Base-by-base conservation (phyloP, 1,140 invertebrate species). In the Cyphomyrmex costatus region DNA sequence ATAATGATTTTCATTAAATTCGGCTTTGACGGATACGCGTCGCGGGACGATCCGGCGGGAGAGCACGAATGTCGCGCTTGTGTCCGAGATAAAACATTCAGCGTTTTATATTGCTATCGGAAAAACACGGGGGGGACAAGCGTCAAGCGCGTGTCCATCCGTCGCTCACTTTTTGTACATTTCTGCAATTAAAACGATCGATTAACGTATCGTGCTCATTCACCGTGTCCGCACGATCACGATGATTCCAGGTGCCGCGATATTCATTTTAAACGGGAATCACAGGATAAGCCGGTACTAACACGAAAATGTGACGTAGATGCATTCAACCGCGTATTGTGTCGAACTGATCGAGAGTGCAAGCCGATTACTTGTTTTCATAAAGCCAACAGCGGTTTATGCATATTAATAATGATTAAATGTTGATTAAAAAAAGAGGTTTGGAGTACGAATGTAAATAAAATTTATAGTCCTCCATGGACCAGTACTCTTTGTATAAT, bases 181-280 rank as follows among this genome's bases (percentile, higher is more conserved):
- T 82, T 82, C 79, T 82, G 66, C 79, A 82, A 82, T 82, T 82
- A 82, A 82, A 82, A 46, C 79, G 51, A 82, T 82, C 66, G 79
- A 82, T 82, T 82, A 82, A 21, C 66, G 66, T 65, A 24, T 24
- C 66, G 66, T 73, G 53, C 79, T 73, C 79, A 60, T 61, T 82
- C 79, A 73, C 79, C 53, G 33, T 82, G 53, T 82, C 36, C 36
- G 33, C 21, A 24, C 53, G 79, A 82, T 71, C 79, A 60, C 65
- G 65, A 36, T 80, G 65, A 80, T 82, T 82, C 33, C 66, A 36
- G 12, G 12, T 16, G 51, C 21, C 78, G 79, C n/a, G 53, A 73
- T 82, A 82, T 82, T 82, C 79, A 82, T 82, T 82, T 42, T 82
- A 82, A 82, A 71, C 24, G 33, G 51, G 79, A 49, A 73, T 82